phyloP scores from a whole-genome alignment of 1,140 invertebrate genomes.

The Achroia grisella region DNA sequence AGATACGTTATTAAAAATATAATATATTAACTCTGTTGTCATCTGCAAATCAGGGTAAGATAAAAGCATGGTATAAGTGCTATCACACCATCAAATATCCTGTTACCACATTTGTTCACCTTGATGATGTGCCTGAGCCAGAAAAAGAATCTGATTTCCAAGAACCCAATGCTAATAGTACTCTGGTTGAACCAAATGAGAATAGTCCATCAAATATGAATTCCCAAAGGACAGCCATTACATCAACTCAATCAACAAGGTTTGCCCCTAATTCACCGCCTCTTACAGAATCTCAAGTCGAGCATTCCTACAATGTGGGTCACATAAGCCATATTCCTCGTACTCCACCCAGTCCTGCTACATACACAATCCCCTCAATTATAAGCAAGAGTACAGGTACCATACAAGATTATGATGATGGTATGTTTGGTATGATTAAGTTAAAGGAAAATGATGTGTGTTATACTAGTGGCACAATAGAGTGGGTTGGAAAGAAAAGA shows the following conservation, averaged over 20 bases:
- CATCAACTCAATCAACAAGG: not conserved
- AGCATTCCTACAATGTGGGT: constrained; percentile 36
- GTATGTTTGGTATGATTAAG: constrained; percentile 62
- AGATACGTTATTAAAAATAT: constrained; percentile 3
- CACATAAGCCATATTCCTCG: constrained; percentile 59
- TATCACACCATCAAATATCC: constrained; percentile 58
- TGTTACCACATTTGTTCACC: constrained; percentile 43
- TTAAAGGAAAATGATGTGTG: constrained; percentile 56
- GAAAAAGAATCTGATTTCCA: constrained; percentile 16
- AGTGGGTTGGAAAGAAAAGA: constrained; percentile 63
- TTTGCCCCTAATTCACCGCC: not conserved
- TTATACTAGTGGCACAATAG: constrained; percentile 62
- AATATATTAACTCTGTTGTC: constrained; percentile 22
- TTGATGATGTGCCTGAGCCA: constrained; percentile 33
- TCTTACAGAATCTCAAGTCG: constrained; percentile 12
- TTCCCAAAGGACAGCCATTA: not conserved
- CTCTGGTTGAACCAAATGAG: constrained; percentile 15
- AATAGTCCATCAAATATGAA: not conserved
- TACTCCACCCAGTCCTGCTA: constrained; percentile 37
- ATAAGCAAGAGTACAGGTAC: constrained; percentile 25
- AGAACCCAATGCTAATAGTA: constrained; percentile 46
- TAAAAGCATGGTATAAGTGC: constrained; percentile 54
- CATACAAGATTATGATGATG: constrained; percentile 16
- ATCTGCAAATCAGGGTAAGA: constrained; percentile 37
- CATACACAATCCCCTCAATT: constrained; percentile 46